Conservation (phyloP, 2,888 invertebrate species). For the Tenthredo livida region DNA sequence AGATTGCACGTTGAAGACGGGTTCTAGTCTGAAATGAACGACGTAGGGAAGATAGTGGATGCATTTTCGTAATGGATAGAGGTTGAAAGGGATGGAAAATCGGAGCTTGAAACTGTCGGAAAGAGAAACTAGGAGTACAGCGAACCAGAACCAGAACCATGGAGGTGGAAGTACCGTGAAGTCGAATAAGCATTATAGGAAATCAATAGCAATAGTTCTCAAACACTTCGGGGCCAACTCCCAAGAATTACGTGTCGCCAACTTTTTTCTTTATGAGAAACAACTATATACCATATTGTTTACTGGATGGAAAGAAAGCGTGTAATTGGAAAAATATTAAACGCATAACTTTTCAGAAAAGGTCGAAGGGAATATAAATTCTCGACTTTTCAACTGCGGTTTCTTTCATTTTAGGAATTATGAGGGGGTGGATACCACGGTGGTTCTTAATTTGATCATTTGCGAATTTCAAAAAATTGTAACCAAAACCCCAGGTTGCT, state of each 20-base stretch:
- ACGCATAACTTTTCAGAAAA: constrained; percentile 10
- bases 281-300: constrained; percentile 25
- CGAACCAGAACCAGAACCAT: constrained; percentile 5
- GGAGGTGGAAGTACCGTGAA: constrained; percentile 50
- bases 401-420: neutral
- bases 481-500: no score
- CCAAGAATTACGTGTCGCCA: constrained; percentile 14
- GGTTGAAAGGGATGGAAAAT: constrained; percentile 7
- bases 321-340: constrained; percentile 14
- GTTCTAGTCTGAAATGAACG: neutral
- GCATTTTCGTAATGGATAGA: constrained; percentile 26
- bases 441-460: no score
- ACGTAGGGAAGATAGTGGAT: neutral
- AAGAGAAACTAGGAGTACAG: neutral
- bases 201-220: constrained; percentile 60
- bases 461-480: no score
- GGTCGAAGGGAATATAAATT: neutral
- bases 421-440: neutral
- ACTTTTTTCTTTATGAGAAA: constrained; percentile 17
- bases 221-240: constrained; percentile 6
- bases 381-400: neutral
- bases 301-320: neutral
- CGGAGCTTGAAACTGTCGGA: constrained; percentile 19
- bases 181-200: constrained; percentile 60
- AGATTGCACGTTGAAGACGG: neutral